These are phyloP conservation scores for Caenorhabditis macrosperma DNA, from an alignment of 2,888 invertebrate genomes.

Conservation along the genomic window DNA sequence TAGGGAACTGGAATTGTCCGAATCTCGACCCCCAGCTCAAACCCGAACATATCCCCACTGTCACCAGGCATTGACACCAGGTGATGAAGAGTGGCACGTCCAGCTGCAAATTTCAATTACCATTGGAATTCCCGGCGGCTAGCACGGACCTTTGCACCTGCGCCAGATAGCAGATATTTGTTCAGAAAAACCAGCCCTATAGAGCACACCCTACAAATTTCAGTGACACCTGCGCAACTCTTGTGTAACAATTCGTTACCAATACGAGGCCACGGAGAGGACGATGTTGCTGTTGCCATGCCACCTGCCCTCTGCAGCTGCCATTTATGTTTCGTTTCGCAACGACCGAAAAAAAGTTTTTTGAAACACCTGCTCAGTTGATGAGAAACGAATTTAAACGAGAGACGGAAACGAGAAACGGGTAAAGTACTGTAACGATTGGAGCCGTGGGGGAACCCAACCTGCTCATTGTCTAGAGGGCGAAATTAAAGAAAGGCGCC, in stretches of 20 bases:
- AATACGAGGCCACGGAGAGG: slow-evolving; percentile 68
- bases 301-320: slow-evolving; percentile 10
- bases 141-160: slow-evolving; percentile 80
- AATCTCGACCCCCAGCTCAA: slow-evolving; percentile 83
- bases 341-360: slow-evolving; percentile 4
- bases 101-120: slow-evolving; percentile 81
- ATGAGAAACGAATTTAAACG: too few species aligned
- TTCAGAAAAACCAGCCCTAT: slow-evolving; percentile 83
- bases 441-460: too few species aligned
- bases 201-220: slow-evolving; percentile 81
- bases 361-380: too few species aligned
- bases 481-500: too few species aligned
- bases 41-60: slow-evolving; percentile 83
- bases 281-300: slow-evolving; percentile 8
- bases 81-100: slow-evolving; percentile 97
- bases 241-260: slow-evolving; percentile 38
- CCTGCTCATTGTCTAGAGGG: too few species aligned
- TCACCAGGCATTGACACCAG: slow-evolving; percentile 95
- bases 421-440: too few species aligned
- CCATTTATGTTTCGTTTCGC: not conserved
- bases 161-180: slow-evolving; percentile 82
- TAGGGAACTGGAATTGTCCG: slow-evolving; percentile 86
- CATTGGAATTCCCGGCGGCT: not conserved
- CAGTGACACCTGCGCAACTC: slow-evolving; percentile 9
- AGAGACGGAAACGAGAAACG: too few species aligned